Evolutionary conservation across 1,140 invertebrate genomes (phyloP).

Genomic region (Trachymyrmex cornetzi): DNA sequence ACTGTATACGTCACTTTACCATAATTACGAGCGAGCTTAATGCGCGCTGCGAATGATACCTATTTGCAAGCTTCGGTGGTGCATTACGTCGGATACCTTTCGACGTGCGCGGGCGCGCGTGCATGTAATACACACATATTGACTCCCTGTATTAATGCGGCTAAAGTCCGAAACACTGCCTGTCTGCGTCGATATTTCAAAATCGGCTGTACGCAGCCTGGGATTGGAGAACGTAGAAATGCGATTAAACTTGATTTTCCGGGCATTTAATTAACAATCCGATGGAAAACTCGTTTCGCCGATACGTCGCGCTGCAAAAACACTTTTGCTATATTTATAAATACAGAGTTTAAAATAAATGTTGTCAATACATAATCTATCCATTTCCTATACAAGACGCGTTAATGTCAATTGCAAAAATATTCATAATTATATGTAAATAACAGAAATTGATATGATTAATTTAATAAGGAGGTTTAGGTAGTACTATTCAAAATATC

Average conservation of each 20-base stretch:
- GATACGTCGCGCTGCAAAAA: slow-evolving; percentile 14
- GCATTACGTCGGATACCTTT: slow-evolving; percentile 50
- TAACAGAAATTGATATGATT: not conserved
- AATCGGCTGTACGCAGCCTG: slow-evolving; percentile 22
- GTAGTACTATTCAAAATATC: not conserved
- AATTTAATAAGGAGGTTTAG: not conserved
- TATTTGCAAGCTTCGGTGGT: slow-evolving; percentile 55
- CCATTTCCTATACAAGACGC: not conserved
- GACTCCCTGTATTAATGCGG: slow-evolving; percentile 29
- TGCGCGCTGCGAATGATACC: slow-evolving; percentile 65
- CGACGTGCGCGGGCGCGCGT: not conserved
- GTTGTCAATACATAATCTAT: slow-evolving; percentile 17
- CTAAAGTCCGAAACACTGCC: slow-evolving; percentile 36
- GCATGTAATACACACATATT: not conserved
- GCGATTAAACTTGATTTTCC: slow-evolving; percentile 50
- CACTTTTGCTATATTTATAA: not conserved
- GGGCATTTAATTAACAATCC: slow-evolving; percentile 40
- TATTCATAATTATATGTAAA: not conserved
- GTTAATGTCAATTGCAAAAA: slow-evolving; percentile 3
- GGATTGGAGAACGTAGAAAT: slow-evolving; percentile 45
- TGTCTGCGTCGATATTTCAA: slow-evolving; percentile 52
- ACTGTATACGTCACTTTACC: slow-evolving; percentile 44
- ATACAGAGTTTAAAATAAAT: not conserved
- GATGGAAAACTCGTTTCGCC: not conserved
- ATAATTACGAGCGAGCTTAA: slow-evolving; percentile 66